Percentiles rank a stretch among this genome's conserved stretches.
phyloP scores from a whole-genome alignment of 1,140 invertebrate genomes.

The Apis laboriosa region DNA sequence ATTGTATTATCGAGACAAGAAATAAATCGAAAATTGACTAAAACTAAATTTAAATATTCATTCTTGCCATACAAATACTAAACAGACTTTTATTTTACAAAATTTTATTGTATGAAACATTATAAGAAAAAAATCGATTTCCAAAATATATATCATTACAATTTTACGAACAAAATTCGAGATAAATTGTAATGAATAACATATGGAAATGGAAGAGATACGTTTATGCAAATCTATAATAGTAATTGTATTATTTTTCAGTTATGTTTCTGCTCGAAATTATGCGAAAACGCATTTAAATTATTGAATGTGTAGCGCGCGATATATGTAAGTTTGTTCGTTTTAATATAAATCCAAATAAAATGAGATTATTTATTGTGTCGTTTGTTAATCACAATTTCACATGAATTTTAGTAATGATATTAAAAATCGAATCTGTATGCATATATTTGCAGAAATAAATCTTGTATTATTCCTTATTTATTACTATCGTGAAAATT shows the following conservation, averaged over 20 bases:
- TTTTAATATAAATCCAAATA: conserved; percentile 6
- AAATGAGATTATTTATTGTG: neutral
- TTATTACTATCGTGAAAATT: too few relatives aligned
- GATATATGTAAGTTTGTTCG: neutral
- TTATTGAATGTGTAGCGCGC: neutral
- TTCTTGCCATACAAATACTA: neutral
- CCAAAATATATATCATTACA: too few relatives aligned
- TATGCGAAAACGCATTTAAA: neutral
- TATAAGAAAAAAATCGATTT: too few relatives aligned
- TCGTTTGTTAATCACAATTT: neutral
- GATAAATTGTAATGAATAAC: too few relatives aligned
- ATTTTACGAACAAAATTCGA: too few relatives aligned
- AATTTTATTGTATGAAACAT: too few relatives aligned
- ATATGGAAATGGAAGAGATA: too few relatives aligned
- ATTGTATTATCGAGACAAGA: conserved; percentile 25
- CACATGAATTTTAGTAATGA: neutral
- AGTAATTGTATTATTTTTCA: neutral
- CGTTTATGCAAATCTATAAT: neutral
- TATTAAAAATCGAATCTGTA: neutral
- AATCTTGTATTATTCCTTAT: too few relatives aligned
- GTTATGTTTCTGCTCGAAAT: neutral
- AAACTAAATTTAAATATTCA: conserved; percentile 42
- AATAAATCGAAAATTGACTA: conserved; percentile 4
- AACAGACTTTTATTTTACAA: conserved; percentile 24
- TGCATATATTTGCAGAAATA: neutral